Conservation (phyloP, 2,797 vertebrate genomes). For the Enteromius thamalakanensis region DNA sequence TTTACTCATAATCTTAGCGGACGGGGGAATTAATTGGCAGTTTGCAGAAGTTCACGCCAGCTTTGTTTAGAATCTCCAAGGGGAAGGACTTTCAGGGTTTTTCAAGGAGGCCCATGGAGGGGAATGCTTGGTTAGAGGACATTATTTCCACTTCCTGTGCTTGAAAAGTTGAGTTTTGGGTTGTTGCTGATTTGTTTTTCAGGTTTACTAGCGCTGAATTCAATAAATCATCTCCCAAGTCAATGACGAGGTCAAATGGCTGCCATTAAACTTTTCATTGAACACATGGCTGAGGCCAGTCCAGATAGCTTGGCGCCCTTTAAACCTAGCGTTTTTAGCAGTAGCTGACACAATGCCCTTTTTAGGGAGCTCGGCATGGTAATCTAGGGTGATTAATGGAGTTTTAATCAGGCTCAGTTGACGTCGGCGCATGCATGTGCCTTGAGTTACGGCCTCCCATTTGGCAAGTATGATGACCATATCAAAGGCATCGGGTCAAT, state of each 20-base stretch:
- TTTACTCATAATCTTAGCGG: constrained; percentile 46
- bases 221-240: constrained; percentile 21
- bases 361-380: constrained; percentile 65
- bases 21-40: constrained; percentile 40
- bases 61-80: constrained; percentile 41
- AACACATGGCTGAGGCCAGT: constrained; percentile 48
- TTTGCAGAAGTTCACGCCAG: constrained; percentile 3
- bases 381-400: constrained; percentile 73
- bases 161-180: constrained; percentile 5
- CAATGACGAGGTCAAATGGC: constrained; percentile 21
- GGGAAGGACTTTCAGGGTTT: constrained; percentile 2
- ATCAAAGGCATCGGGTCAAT: constrained; percentile 48
- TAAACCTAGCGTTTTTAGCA: constrained; percentile 53
- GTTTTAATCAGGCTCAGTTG: constrained; percentile 66
- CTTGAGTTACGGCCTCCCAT: constrained; percentile 43
- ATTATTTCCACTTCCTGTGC: constrained; percentile 11
- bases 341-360: constrained; percentile 56
- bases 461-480: constrained; percentile 33
- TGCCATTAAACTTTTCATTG: constrained; percentile 33
- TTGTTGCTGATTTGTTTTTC: neutral
- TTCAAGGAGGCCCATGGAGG: neutral
- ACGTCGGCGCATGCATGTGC: constrained; percentile 34
- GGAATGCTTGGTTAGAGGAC: neutral
- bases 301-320: constrained; percentile 10
- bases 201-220: neutral